phyloP scores from a whole-genome alignment of 2,113 vertebrate genomes.

The Leptobrachium ailaonicum region DNA sequence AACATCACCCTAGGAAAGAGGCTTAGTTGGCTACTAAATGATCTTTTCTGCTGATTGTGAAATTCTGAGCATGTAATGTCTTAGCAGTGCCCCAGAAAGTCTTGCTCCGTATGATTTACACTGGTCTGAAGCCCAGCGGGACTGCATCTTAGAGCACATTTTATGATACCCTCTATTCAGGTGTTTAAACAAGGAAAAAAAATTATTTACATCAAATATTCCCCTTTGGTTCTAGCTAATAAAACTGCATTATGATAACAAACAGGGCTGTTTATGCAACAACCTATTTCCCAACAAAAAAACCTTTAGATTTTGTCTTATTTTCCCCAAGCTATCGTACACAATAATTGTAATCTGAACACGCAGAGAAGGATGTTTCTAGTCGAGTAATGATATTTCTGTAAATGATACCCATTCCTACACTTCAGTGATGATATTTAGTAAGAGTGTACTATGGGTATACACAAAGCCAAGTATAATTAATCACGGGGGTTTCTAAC shows the following conservation, averaged over 20 bases:
- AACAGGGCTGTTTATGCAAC: slow-evolving; percentile 16
- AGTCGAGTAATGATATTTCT: slow-evolving; percentile 23
- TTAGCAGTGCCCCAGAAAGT: slow-evolving; percentile 33
- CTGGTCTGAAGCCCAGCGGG: slow-evolving; percentile 19
- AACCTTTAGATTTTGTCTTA: slow-evolving; percentile 14
- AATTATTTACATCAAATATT: slow-evolving; percentile 44
- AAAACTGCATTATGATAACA: slow-evolving; percentile 40
- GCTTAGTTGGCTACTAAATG: slow-evolving; percentile 22
- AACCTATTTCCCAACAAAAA: slow-evolving; percentile 26
- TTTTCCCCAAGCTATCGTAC: slow-evolving; percentile 34
- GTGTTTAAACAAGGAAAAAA: slow-evolving; percentile 48
- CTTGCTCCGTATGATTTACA: slow-evolving; percentile 30
- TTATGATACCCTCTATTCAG: slow-evolving; percentile 34
- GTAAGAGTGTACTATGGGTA: background rate
- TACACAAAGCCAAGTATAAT: slow-evolving; percentile 5
- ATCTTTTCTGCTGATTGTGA: slow-evolving; percentile 43
- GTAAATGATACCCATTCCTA: slow-evolving; percentile 10
- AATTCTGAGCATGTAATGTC: slow-evolving; percentile 41
- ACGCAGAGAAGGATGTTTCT: slow-evolving; percentile 5
- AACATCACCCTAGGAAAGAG: slow-evolving; percentile 33
- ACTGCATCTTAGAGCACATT: slow-evolving; percentile 27
- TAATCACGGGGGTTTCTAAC: slow-evolving; percentile 14
- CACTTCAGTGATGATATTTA: slow-evolving; percentile 2
- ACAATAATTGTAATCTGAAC: slow-evolving; percentile 21
- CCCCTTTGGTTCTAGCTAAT: slow-evolving; percentile 41